A percentile compares a stretch with the other conserved stretches of the same genome.
These are phyloP conservation scores for Ramazzottius varieornatus DNA, from an alignment of 2,888 invertebrate species.

Conservation along the genomic window DNA sequence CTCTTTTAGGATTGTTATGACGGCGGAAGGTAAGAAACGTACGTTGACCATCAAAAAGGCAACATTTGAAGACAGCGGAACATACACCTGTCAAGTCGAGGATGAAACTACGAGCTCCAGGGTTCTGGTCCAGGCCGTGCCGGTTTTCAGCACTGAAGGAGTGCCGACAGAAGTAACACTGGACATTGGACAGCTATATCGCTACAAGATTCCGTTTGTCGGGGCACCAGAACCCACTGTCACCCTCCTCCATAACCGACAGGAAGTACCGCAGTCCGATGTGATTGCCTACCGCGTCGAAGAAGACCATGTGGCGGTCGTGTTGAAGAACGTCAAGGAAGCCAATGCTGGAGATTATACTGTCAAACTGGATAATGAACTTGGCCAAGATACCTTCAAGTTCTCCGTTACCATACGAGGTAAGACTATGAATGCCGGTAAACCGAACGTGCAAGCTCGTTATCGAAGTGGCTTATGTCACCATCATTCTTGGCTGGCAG, in stretches of 20 bases:
- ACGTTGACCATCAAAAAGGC: conserved; percentile 15
- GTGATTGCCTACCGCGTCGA: neutral
- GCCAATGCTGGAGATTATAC: neutral
- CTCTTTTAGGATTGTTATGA: no score
- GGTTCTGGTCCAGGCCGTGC: conserved; percentile 12
- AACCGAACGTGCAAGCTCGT: no score
- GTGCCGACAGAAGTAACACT: conserved; percentile 8
- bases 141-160: conserved; percentile 13
- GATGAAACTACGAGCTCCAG: conserved; percentile 10
- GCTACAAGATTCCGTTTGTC: neutral
- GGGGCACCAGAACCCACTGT: neutral
- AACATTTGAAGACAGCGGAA: conserved; percentile 14
- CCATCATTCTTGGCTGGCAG: no score
- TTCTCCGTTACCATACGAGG: neutral
- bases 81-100: conserved; percentile 14
- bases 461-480: no score
- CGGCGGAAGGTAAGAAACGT: neutral
- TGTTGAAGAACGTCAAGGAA: neutral
- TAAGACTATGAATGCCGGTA: no score
- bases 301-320: neutral
- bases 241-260: neutral
- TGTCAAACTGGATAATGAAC: neutral
- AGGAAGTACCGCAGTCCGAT: neutral
- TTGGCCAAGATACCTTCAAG: neutral
- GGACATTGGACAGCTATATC: neutral